Conservation (phyloP, 1,140 invertebrate species). For the Amyelois transitella region DNA sequence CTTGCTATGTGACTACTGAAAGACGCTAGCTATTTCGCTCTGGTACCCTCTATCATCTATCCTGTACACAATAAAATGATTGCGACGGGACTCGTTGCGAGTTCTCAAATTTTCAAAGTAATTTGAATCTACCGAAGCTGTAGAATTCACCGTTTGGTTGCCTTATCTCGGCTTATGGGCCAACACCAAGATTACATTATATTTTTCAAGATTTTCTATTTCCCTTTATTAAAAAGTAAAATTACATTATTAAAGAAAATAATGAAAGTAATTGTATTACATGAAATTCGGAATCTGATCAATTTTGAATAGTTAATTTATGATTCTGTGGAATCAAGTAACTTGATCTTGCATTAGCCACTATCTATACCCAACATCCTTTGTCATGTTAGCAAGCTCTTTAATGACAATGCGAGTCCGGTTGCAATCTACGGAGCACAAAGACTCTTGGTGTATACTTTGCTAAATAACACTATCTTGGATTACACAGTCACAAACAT, state of each 20-base stretch:
- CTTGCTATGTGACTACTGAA: conserved; percentile 73
- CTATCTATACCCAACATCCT: neutral
- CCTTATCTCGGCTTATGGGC: no score
- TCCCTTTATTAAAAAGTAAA: no score
- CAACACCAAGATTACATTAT: no score
- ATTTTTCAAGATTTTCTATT: no score
- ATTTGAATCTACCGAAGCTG: neutral
- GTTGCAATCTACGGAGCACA: conserved; percentile 73
- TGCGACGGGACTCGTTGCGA: conserved; percentile 65
- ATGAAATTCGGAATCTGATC: no score
- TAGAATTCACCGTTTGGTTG: no score
- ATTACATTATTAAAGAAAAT: no score
- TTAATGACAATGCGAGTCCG: conserved; percentile 46
- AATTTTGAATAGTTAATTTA: no score
- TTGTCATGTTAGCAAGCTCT: neutral
- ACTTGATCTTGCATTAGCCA: no score
- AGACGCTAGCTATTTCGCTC: conserved; percentile 71
- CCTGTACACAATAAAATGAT: conserved; percentile 65
- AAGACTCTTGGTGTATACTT: conserved; percentile 75
- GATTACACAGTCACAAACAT: conserved; percentile 73
- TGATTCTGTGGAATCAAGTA: no score
- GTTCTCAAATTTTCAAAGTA: conserved; percentile 10
- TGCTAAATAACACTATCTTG: conserved; percentile 72
- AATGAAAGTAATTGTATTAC: no score
- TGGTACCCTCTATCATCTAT: conserved; percentile 69